Evolutionary conservation across 2,113 vertebrate species (phyloP).

Genomic region (Catharus bicknelli): DNA sequence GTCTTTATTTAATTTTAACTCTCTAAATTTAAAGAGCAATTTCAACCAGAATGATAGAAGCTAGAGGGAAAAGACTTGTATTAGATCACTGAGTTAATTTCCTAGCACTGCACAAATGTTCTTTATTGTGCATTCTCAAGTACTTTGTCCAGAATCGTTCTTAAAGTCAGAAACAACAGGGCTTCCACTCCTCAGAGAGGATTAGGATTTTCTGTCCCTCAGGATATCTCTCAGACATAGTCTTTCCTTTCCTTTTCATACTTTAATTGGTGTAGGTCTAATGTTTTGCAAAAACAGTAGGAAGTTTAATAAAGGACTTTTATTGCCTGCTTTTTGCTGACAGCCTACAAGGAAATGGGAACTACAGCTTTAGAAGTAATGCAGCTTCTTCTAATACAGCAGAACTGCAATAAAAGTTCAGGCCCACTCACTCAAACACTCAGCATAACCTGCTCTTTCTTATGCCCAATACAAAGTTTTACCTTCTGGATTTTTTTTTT

Average conservation of each 20-base stretch:
- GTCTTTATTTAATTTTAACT: conserved; percentile 39
- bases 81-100: conserved; percentile 19
- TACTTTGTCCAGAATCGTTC: not conserved
- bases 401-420: not conserved
- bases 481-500: not conserved
- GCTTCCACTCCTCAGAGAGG: not conserved
- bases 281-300: not conserved
- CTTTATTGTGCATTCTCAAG: not conserved
- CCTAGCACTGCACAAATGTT: not conserved
- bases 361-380: not conserved
- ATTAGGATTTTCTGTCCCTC: not conserved
- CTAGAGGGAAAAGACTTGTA: not conserved
- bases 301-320: not conserved
- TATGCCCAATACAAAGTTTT: not conserved
- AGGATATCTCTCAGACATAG: not conserved
- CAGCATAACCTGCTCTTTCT: not conserved
- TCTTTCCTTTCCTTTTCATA: not conserved
- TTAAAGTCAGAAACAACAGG: not conserved
- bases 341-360: not conserved
- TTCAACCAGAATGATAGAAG: conserved; percentile 7
- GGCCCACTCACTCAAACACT: not conserved
- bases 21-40: conserved; percentile 22
- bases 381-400: not conserved
- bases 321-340: not conserved
- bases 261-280: not conserved